Conservation (phyloP, 2,888 invertebrate species). For the Polydesmus complanatus region DNA sequence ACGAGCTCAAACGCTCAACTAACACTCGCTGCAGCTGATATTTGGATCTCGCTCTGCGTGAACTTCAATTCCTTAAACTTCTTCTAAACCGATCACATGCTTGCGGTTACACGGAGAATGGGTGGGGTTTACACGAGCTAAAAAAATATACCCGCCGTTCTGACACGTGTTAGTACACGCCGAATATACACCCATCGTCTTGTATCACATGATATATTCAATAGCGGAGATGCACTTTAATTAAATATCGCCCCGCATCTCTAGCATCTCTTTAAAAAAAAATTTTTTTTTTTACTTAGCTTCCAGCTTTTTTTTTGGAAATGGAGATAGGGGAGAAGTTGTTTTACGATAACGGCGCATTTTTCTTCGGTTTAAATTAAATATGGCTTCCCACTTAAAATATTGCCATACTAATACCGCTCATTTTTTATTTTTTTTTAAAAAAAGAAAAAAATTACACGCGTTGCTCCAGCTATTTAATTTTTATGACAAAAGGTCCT, state of each 20-base stretch:
- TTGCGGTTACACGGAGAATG: background rate
- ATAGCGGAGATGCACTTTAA: background rate
- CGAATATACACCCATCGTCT: too few species aligned
- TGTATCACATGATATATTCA: background rate
- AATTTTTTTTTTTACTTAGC: too few species aligned
- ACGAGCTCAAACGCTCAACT: too few species aligned
- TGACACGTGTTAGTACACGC: background rate
- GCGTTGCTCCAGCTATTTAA: background rate
- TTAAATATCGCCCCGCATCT: background rate
- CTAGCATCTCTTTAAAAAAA: background rate
- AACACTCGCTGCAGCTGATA: too few species aligned
- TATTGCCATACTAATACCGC: background rate
- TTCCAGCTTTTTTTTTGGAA: too few species aligned
- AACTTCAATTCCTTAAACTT: background rate
- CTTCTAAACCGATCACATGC: background rate
- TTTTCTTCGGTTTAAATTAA: background rate
- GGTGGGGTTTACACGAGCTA: too few species aligned
- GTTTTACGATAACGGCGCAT: background rate
- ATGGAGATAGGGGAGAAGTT: background rate
- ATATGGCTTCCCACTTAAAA: background rate
- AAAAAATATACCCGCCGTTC: too few species aligned
- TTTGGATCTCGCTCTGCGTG: background rate
- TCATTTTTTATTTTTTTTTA: background rate
- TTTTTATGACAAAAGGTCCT: background rate
- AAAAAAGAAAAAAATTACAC: background rate